Base-by-base conservation (phyloP, 2,888 invertebrate species). In the Parnassius glacialis region DNA sequence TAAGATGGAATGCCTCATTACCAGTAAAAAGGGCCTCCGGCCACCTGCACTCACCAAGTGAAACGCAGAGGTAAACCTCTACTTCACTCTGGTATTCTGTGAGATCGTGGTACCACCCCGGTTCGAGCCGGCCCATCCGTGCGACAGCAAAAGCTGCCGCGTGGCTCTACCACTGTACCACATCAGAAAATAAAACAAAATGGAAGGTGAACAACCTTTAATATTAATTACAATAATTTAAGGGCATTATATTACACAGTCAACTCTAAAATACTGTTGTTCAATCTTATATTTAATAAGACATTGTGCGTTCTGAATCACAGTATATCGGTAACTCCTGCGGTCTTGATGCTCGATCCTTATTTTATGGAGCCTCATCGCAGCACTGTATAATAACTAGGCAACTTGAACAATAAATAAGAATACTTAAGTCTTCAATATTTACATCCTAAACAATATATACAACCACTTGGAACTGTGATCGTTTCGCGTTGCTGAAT, bases 191-290 rank as follows among this genome's bases (percentile, higher is more conserved):
- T 76, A 70, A 84, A 82, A 80, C 71, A 68, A 60, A 70, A 70
- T 78, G 68, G 72, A 74, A 83, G 80, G 79, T 72, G 78, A 79
- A 83, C 79, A 81, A 85, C 81, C 80, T 88, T 90, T 90, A 87
- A 84, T 89, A 84, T 79, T 81, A 83, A 68, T 73, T 67, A 67
- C 75, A 83, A 87, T 89, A 90, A 91, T 87, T 90, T 90, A 90
- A 84, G 80, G 82, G 82, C 83, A 87, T 85, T 86, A 88, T 82
- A 84, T 82, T 83, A 89, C 83, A 89, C 88, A 90, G 89, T 90
- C 90, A 89, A 86, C 75, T 78, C 85, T 89, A 89, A 87, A 90
- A 88, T 90, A 90, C 89, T 90, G 90, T 80, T 82, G 74, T 84
- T 87, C 80, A 82, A 79, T 73, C 87, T 82, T 84, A 84, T 59